Conservation (phyloP, 2,888 invertebrate genomes). For the Spisula solida region DNA sequence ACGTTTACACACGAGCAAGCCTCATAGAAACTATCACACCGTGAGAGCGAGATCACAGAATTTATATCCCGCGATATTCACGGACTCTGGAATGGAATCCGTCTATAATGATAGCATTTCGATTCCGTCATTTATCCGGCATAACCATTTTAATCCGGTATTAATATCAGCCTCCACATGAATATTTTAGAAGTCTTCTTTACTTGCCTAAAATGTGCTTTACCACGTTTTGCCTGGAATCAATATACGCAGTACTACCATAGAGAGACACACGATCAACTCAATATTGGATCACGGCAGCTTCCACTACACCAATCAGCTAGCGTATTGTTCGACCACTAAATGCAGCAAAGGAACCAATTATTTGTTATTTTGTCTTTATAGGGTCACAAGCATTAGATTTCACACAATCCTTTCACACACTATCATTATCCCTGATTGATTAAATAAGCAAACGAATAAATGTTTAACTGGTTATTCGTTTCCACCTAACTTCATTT, state of each 20-base stretch:
- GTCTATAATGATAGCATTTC: conserved; percentile 2
- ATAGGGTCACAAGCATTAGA: conserved; percentile 10
- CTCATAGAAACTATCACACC: background rate
- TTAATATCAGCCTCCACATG: conserved; percentile 9
- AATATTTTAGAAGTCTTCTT: conserved; percentile 27
- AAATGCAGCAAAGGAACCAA: background rate
- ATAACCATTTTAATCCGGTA: conserved; percentile 16
- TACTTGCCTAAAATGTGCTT: conserved; percentile 17
- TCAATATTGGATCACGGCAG: conserved; percentile 32
- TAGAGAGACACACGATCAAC: background rate
- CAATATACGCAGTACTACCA: conserved; percentile 1
- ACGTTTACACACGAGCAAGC: background rate
- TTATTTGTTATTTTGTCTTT: conserved; percentile 22
- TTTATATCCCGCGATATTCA: background rate
- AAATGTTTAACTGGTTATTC: background rate
- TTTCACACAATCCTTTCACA: background rate
- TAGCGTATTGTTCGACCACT: conserved; percentile 8
- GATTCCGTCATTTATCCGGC: conserved; percentile 2
- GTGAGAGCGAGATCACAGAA: background rate
- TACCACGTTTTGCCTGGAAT: conserved; percentile 24
- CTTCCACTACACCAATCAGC: conserved; percentile 25
- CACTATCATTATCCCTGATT: background rate
- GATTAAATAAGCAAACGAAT: conserved; percentile 24
- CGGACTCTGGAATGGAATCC: background rate
- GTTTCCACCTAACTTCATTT: conserved; percentile 9